Evolutionary conservation across 1,140 invertebrate genomes (phyloP), one percentile per base, ranked within the genome.

Genomic region (Apis laboriosa): DNA sequence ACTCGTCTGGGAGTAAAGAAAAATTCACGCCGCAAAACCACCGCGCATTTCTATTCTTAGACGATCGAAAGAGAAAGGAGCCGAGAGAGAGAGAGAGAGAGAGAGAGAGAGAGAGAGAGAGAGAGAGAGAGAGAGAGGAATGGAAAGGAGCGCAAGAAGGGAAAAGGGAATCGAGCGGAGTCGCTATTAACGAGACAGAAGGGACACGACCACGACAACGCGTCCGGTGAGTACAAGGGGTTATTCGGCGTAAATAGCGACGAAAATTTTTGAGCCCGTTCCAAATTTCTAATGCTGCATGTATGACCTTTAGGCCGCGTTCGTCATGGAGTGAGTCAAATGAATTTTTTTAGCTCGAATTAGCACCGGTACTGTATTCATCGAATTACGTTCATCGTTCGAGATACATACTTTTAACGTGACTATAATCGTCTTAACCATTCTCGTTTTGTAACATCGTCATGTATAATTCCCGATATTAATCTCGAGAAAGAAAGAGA

Each of bases 41-140:
- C 83, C 70, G 80, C 55, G 72, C 78, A 84, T 89, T 89, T 87
- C 88, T 90, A 90, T 90, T 90, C 88, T 87, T 81, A 73, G 88
- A 82, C 61, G 78, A 70, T 77, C 72, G 74, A 76, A 80, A 76
- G 86, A 86, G 71, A 84, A 75, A 86, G 85, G 72, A 68, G 63
- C 24, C 64, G 64, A n/a, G 28, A 73, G 75, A 61, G 53, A 67
- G 34, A 74, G n/a, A 24, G 67, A 82, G 9, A 67, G 24, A 71
- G 61, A 83, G 21, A 67, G 72, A 84, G 68, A 83, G 53, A 73
- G 75, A 61, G 53, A 67, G 34, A 74, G n/a, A 24, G 67, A 82
- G 9, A 67, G 24, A 83, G 68, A 83, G 60, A 63, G 68, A 17
- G 73, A 74, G 43, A 34, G 67, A 68, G 68, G 73, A 75, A 53